Conservation (phyloP, 2,113 vertebrate genomes). For the Neoarius graeffei region DNA sequence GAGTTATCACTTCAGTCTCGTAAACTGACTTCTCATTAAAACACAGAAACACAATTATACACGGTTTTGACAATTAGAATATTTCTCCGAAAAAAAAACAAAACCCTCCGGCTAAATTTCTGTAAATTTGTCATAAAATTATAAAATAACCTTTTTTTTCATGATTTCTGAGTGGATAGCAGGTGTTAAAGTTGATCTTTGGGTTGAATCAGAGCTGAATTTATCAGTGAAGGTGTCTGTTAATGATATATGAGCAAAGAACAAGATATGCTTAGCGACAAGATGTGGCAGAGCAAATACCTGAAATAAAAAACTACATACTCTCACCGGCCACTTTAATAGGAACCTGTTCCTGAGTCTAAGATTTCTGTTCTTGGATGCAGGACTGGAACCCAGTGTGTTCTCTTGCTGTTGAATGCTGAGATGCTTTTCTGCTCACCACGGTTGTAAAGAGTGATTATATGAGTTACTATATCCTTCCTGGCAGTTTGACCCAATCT, state of each 20-base stretch:
- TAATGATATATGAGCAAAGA: conserved; percentile 9
- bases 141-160: neutral
- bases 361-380: too few relatives aligned
- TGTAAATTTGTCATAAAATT: neutral
- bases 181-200: conserved; percentile 2
- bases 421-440: too few relatives aligned
- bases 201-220: conserved; percentile 1
- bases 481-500: too few relatives aligned
- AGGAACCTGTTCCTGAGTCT: too few relatives aligned
- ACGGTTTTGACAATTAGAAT: neutral
- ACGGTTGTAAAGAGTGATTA: too few relatives aligned
- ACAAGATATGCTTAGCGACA: neutral
- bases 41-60: neutral
- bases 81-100: neutral
- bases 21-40: neutral
- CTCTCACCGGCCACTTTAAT: too few relatives aligned
- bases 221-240: neutral
- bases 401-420: too few relatives aligned
- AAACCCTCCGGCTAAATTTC: neutral
- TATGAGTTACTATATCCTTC: too few relatives aligned
- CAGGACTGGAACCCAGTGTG: too few relatives aligned
- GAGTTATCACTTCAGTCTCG: neutral
- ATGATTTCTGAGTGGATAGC: neutral
- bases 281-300: neutral
- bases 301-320: too few relatives aligned